Percentiles rank a stretch among this genome's conserved stretches.
phyloP scores from a whole-genome alignment of 2,113 vertebrate genomes.

The Corythaeola cristata region DNA sequence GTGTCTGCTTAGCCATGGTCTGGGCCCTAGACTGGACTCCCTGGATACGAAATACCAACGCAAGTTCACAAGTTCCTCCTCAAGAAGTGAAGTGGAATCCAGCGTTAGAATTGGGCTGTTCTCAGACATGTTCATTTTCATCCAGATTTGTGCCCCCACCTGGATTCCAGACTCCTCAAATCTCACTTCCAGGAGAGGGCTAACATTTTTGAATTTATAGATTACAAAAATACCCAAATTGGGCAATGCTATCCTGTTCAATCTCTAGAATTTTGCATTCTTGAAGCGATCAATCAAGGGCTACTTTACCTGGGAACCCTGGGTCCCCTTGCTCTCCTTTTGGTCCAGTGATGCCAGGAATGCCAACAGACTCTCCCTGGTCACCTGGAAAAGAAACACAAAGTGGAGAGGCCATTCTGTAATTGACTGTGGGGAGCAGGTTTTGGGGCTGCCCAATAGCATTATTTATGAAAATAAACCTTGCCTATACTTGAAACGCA shows the following conservation, averaged over 20 bases:
- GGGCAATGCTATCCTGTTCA: neutral
- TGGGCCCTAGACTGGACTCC: neutral
- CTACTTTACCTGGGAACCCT: slow-evolving; percentile 80
- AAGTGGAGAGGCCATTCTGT: neutral
- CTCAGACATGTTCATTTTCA: neutral
- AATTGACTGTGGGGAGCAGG: neutral
- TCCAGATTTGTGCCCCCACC: neutral
- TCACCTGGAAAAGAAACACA: slow-evolving; percentile 75
- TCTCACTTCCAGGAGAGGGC: neutral
- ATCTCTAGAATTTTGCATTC: neutral
- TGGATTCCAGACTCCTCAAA: neutral
- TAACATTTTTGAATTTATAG: neutral
- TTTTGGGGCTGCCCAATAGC: neutral
- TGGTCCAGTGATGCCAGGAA: slow-evolving; percentile 76
- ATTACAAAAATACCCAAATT: neutral
- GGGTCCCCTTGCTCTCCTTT: slow-evolving; percentile 83
- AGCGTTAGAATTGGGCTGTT: neutral
- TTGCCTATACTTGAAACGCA: neutral
- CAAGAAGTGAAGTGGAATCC: neutral
- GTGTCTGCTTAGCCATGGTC: neutral
- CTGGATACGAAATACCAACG: neutral
- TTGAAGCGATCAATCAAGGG: neutral
- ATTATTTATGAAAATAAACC: neutral
- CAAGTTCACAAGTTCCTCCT: neutral
- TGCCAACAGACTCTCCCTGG: slow-evolving; percentile 75